Evolutionary conservation across 2,888 invertebrate genomes (phyloP).

Genomic region (Dasypolia templi): DNA sequence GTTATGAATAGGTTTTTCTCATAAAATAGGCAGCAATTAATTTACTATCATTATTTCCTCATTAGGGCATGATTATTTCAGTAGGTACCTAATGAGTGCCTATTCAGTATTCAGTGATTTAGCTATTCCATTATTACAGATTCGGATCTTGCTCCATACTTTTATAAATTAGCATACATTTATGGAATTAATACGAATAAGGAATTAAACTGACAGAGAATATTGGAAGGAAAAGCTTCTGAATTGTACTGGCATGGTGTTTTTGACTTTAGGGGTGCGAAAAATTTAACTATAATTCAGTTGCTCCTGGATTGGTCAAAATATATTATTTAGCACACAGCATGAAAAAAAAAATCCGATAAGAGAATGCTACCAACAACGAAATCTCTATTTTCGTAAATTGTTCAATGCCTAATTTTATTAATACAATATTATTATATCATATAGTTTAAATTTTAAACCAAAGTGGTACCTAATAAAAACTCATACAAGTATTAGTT

Average conservation of each 20-base stretch:
- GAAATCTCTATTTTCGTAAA: not conserved
- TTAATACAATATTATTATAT: not conserved
- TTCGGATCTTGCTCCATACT: not conserved
- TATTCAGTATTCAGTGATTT: constrained; percentile 9
- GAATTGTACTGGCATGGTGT: not conserved
- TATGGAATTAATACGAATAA: not conserved
- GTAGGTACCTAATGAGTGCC: constrained; percentile 15
- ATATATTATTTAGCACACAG: not conserved
- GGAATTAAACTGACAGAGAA: not conserved
- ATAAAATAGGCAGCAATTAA: constrained; percentile 27
- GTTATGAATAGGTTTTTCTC: constrained; percentile 20
- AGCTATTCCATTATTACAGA: constrained; percentile 8
- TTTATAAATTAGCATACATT: not conserved
- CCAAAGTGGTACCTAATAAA: not conserved
- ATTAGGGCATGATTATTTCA: constrained; percentile 13
- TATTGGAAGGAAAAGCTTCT: not conserved
- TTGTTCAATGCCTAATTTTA: not conserved
- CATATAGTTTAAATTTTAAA: no score
- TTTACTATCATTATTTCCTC: constrained; percentile 50
- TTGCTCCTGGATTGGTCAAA: not conserved
- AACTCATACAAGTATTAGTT: not conserved
- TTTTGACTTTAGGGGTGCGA: not conserved
- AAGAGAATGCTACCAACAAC: no score
- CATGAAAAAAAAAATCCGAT: not conserved
- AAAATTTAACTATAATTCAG: not conserved